Evolutionary conservation across 2,113 vertebrate genomes (phyloP).

Genomic region (Chrysemys picta): DNA sequence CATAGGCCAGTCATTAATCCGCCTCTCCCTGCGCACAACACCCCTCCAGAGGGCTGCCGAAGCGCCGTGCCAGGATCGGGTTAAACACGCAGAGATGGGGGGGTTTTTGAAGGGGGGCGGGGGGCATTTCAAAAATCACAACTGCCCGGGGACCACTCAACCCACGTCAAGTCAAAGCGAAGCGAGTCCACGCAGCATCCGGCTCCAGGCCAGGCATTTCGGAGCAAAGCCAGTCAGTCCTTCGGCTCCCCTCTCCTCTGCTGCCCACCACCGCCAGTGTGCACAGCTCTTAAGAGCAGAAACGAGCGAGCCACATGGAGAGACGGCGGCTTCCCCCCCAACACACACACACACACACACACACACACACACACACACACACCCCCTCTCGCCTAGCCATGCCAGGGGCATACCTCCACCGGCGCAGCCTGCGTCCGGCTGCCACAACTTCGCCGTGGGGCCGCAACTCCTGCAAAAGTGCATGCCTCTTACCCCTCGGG

Average conservation of each 20-base stretch:
- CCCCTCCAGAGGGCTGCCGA: slow-evolving; percentile 32
- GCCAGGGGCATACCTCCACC: too few species aligned
- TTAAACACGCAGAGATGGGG: background rate
- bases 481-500: background rate
- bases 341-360: background rate
- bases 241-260: background rate
- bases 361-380: background rate
- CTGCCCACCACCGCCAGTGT: background rate
- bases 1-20: slow-evolving; percentile 51
- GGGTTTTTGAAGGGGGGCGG: background rate
- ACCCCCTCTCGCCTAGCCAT: too few species aligned
- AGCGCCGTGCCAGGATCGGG: background rate
- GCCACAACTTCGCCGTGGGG: background rate
- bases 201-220: background rate
- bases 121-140: background rate
- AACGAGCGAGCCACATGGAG: background rate
- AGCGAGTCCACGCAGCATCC: background rate
- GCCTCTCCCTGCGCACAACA: slow-evolving; percentile 38
- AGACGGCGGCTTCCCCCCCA: background rate
- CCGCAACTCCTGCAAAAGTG: background rate
- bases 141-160: background rate
- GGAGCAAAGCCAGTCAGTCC: background rate
- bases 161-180: background rate
- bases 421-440: background rate
- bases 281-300: background rate